Evolutionary conservation across 2,888 invertebrate species (phyloP), one percentile per base, ranked within the genome.

Genomic region (Teinopalpus imperialis): DNA sequence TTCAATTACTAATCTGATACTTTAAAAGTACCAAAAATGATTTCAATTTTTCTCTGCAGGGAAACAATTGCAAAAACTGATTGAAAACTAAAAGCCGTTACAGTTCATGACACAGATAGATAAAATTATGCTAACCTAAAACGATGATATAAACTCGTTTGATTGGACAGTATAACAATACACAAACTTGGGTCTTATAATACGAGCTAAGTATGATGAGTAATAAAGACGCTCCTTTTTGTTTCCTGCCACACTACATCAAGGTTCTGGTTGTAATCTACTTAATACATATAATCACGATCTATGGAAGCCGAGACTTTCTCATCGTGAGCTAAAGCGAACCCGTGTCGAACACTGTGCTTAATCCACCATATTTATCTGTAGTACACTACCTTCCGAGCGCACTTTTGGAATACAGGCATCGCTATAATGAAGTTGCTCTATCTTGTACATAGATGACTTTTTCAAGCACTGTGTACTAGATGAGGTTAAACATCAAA

Each of bases 251-350:
- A 58, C 59, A 55, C 59, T 59, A 49, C 44, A 30, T 35, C 24
- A 42, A 21, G 56, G 51, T 42, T 30, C 39, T 21, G 52, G 49
- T 45, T 56, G 64, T 69, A 77, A 77, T 78, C 73, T 72, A 59
- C 66, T 69, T 76, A 76, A 78, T 77, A 72, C 69, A 63, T 75
- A 71, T 78, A 74, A 77, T 77, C 71, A 70, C 49, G 51, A 43
- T 48, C 53, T 45, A 34, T 51, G 52, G 52, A 51, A 52, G 56
- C 55, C 43, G 43, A 43, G 24, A 40, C 37, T 40, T 32, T 35
- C 35, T 36, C 42, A 42, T 35, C 41, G 29, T 16, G 39, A 26
- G 37, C 43, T 16, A 39, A 34, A 12, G 14, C 12, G 12, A 6
- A 31, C 32, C n/a, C 18, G 18, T 42, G 48, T 34, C 24, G 37